These are phyloP conservation scores for Thinocorus orbignyianus DNA, from an alignment of 2,113 vertebrate species.

Conservation along the genomic window DNA sequence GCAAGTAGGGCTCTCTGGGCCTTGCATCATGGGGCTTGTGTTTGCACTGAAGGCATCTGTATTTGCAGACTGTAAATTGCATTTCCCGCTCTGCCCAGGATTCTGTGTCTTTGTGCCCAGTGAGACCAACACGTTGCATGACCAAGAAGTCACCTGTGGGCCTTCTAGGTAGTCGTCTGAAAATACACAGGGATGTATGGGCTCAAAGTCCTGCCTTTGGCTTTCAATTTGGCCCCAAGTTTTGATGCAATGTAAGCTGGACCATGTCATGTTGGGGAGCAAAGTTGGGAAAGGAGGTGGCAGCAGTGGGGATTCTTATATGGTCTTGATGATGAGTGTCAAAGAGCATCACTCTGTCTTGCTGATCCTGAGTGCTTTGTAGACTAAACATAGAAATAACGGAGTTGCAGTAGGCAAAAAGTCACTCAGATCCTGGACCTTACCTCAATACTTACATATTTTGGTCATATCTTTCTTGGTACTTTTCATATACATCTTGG, in stretches of 20 bases:
- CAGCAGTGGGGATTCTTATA: fast-evolving
- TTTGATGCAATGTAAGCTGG: not conserved
- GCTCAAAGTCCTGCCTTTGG: not conserved
- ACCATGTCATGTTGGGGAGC: not conserved
- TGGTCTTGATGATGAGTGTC: not conserved
- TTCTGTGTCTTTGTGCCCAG: not conserved
- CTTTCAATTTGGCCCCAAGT: not conserved
- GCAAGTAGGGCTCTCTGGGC: fast-evolving
- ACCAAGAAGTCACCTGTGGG: not conserved
- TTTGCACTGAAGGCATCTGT: not conserved
- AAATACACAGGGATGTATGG: fast-evolving
- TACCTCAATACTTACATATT: fast-evolving
- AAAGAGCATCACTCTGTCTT: not conserved
- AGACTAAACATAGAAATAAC: not conserved
- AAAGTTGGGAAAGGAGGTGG: not conserved
- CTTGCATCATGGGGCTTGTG: too few relatives aligned
- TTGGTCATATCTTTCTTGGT: not conserved
- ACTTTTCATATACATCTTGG: fast-evolving
- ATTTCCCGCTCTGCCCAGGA: not conserved
- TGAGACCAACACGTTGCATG: not conserved
- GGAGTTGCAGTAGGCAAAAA: not conserved
- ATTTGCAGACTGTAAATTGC: not conserved
- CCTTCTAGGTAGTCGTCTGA: not conserved
- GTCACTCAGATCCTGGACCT: not conserved
- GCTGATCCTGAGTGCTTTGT: not conserved